These are phyloP conservation scores for Sminthurides bifidus DNA, from an alignment of 1,140 invertebrate genomes.

Conservation along the genomic window DNA sequence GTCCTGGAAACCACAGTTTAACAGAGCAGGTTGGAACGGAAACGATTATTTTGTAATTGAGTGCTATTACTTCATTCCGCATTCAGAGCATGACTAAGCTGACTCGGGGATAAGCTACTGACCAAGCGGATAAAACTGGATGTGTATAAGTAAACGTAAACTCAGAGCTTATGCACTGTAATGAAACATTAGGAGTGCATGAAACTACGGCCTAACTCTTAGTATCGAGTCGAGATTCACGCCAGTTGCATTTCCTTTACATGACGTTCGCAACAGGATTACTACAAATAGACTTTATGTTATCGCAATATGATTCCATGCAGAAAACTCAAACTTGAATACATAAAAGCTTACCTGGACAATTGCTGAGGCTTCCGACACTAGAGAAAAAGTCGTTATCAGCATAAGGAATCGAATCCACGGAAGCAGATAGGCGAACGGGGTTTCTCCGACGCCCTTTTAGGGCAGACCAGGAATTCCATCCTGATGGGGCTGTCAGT, in stretches of 20 bases:
- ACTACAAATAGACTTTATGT: neutral
- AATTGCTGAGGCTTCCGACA: constrained; percentile 28
- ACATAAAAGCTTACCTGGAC: constrained; percentile 23
- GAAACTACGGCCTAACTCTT: too few relatives aligned
- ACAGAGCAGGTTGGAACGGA: too few relatives aligned
- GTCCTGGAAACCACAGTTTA: too few relatives aligned
- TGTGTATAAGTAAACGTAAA: too few relatives aligned
- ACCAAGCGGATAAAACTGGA: too few relatives aligned
- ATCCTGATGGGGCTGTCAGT: constrained; percentile 13
- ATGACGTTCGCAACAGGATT: neutral
- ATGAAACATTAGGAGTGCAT: too few relatives aligned
- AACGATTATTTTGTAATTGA: too few relatives aligned
- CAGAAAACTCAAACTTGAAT: neutral
- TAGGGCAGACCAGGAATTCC: constrained; percentile 31
- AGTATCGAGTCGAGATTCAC: too few relatives aligned
- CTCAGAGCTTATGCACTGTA: too few relatives aligned
- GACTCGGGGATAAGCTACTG: too few relatives aligned
- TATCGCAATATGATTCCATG: neutral
- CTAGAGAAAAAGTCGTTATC: constrained; percentile 32
- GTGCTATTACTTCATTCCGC: too few relatives aligned
- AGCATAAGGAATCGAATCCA: constrained; percentile 29
- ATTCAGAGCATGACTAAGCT: too few relatives aligned
- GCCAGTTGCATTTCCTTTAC: neutral
- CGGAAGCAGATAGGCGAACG: constrained; percentile 29
- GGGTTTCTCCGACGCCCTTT: constrained; percentile 22